Evolutionary conservation across 2,888 invertebrate genomes (phyloP).

Genomic region (Sisyra terminalis): DNA sequence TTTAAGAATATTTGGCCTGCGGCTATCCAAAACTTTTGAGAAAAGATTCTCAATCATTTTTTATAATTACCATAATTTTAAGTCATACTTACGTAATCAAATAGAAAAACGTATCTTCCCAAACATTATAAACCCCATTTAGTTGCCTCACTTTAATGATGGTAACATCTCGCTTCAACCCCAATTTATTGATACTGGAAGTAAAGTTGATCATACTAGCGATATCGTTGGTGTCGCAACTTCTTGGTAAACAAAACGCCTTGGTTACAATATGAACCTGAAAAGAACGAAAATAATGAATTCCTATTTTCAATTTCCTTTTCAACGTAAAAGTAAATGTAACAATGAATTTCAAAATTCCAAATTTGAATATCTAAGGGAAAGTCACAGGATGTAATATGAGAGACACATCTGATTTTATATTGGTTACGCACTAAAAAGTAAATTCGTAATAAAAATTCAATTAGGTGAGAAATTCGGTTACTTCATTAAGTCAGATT

Average conservation of each 20-base stretch:
- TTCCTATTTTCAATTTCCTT: not conserved
- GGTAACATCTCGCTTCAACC: not conserved
- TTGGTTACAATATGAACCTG: slow-evolving; percentile 1
- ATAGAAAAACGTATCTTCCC: slow-evolving; percentile 9
- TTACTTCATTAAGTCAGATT: too few relatives aligned
- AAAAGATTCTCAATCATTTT: not conserved
- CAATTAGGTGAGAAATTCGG: too few relatives aligned
- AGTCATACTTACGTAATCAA: slow-evolving; percentile 8
- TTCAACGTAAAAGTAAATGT: too few relatives aligned
- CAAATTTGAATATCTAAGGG: too few relatives aligned
- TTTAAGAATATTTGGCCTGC: too few relatives aligned
- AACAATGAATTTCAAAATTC: too few relatives aligned
- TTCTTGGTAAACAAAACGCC: slow-evolving; percentile 2
- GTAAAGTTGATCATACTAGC: not conserved
- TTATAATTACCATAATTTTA: not conserved
- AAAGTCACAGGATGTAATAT: too few relatives aligned
- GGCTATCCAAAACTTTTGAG: not conserved
- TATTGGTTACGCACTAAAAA: too few relatives aligned
- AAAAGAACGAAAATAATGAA: not conserved
- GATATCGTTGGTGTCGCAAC: not conserved
- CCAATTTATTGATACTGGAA: not conserved
- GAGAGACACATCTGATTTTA: too few relatives aligned
- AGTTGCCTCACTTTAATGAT: slow-evolving; percentile 2
- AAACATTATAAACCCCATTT: slow-evolving; percentile 9
- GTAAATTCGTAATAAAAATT: too few relatives aligned